Conservation (phyloP, 2,113 vertebrate genomes). For the Sminthopsis crassicaudata region DNA sequence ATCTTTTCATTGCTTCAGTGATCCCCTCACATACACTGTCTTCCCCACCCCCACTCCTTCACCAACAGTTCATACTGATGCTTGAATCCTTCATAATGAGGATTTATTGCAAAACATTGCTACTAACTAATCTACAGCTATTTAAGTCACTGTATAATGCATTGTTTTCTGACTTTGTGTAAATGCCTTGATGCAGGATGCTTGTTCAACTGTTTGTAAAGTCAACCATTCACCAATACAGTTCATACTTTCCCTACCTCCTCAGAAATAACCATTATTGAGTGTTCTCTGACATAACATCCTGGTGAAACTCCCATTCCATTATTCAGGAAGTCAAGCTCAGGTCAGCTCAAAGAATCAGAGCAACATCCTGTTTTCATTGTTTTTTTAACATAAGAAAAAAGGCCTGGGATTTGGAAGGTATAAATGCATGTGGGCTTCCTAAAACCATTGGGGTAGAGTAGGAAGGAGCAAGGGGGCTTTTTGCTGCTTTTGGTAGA, state of each 20-base stretch:
- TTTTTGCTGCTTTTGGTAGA: conserved; percentile 12
- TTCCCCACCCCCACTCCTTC: neutral
- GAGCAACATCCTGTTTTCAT: conserved; percentile 13
- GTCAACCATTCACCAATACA: neutral
- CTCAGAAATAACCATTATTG: conserved; percentile 12
- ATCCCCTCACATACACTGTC: neutral
- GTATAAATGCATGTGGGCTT: conserved; percentile 14
- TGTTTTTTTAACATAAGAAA: conserved; percentile 28
- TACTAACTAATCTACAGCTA: neutral
- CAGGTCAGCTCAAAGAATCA: conserved; percentile 10
- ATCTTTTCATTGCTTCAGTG: neutral
- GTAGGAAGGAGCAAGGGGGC: neutral
- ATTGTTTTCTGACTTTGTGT: conserved; percentile 29
- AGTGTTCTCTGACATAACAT: conserved; percentile 22
- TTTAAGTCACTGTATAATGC: neutral
- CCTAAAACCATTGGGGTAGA: neutral
- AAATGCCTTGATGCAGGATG: neutral
- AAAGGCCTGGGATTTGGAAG: conserved; percentile 9
- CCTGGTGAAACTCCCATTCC: conserved; percentile 31
- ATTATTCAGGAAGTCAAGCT: conserved; percentile 36
- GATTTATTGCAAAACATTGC: neutral
- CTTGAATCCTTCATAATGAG: neutral
- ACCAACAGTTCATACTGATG: too few relatives aligned
- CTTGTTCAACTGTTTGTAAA: conserved; percentile 32
- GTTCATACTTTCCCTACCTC: conserved; percentile 30